Base-by-base conservation (phyloP, 2,888 invertebrate genomes). In the Tenthredo scrophulariae region DNA sequence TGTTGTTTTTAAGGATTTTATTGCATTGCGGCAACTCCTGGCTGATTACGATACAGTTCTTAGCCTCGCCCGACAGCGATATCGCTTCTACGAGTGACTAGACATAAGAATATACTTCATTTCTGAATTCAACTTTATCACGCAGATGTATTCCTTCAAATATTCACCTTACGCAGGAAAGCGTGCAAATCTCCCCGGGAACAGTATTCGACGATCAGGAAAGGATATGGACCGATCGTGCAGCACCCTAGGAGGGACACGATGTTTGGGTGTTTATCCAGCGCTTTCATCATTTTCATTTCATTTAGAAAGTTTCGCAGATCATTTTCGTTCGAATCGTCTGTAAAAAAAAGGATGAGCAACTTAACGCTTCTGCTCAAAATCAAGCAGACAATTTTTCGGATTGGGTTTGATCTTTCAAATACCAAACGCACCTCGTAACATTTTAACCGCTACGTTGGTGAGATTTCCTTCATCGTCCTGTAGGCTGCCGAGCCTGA, bases 231-330 rank as follows among this genome's bases (percentile, higher is more conserved):
- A 3, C 90, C 86, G 58, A 94, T 94, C 58, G 96, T 96, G 86
- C 97, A 97, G 93, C 97, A 97, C 13, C 97, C 98, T 85, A 98
- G 94, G 87, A 98, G 95, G 88, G 97, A 97, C 58, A 98, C 97
- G 85, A 98, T 96, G 93, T 98, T 96, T 0, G 96, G 95, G 94
- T 98, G 98, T 18, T 94, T 94, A 5, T 98, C 98, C 70, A 98
- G 97, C 9, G 96, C 96, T 93, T 97, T 98, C 96, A 98, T 97
- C 90, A 98, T 95, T 91, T 96, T 95, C 89, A 98, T 98, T 94
- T 98, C 98, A 87, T 96, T 95, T 22, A 96, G 95, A 90, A 98
- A 97, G 86, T 97, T 97, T 46, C 95, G 94, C 79, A 96, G 93
- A 91, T 98, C 97, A 79, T 97, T 96, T n/a, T 93, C 91, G 6